phyloP scores from a whole-genome alignment of 2,888 invertebrate genomes.

The Fissipunctia ypsillon region DNA sequence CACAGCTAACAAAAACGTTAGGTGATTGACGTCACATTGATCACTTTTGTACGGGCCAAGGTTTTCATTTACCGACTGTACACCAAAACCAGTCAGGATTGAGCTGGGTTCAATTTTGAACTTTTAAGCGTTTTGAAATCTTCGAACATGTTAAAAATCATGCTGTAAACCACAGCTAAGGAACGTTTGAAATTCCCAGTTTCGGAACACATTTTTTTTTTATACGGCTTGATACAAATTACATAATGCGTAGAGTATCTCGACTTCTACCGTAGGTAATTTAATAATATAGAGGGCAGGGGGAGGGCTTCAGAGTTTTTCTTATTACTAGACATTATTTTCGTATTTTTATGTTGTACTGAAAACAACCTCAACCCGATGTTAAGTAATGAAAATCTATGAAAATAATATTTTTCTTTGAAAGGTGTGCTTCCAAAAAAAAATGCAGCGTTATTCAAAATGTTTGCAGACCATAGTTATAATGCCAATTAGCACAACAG shows the following conservation, averaged over 20 bases:
- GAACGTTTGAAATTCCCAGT: background rate
- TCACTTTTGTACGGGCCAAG: background rate
- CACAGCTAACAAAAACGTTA: too few species aligned
- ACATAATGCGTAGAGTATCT: background rate
- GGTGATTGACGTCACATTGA: background rate
- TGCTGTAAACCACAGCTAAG: background rate
- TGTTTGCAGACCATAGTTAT: background rate
- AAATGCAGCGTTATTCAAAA: background rate
- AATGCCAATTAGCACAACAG: constrained; percentile 11
- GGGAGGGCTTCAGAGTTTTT: background rate
- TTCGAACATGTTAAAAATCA: background rate
- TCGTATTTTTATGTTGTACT: background rate
- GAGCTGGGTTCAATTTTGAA: background rate
- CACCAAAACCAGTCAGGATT: background rate
- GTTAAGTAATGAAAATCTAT: background rate
- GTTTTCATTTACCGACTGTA: background rate
- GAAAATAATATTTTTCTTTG: background rate
- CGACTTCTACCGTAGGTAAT: background rate
- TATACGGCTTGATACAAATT: too few species aligned
- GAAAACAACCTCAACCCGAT: background rate
- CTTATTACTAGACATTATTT: too few species aligned
- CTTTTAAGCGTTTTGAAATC: background rate
- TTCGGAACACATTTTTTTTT: background rate
- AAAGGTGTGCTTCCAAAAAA: background rate
- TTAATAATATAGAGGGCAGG: background rate